Evolutionary conservation across 1,140 invertebrate genomes (phyloP), one percentile per base, ranked within the genome.

Genomic region (Muscidifurax raptorellus): DNA sequence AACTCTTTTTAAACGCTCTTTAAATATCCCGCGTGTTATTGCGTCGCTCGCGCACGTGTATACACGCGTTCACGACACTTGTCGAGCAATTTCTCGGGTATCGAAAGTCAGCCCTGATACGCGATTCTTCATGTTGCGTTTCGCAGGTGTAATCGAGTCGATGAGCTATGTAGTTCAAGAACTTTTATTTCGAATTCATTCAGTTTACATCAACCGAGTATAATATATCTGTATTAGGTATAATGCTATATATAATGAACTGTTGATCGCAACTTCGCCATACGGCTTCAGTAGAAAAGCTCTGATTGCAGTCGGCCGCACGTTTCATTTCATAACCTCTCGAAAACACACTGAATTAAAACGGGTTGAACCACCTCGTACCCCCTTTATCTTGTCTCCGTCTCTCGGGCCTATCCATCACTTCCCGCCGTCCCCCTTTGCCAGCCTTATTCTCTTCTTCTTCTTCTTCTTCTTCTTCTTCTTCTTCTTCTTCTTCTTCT

Each of bases 1-100:
- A 77, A 30, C 12, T 76, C 44, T 76, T 76, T 36, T 18, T 52
- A 52, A 52, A 76, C 22, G 74, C 13, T 75, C 72, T 76, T 76
- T 74, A 74, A 36, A 74, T 74, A 74, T 9, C 71, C 22, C 40
- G 44, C 28, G 10, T 12, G 10, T 28, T 30, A 18, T 59, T 64
- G 40, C 44, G 30, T 52, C 28, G 18, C 44, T 52, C 2, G 4
- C 28, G 18, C 44, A 44, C 2, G 4, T 32, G 27, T 59, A 13
- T 47, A 47, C 44, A 47, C 44, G 44, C 15, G 59, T 30, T 77
- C 9, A 13, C 18, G 44, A 52, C 28, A 4, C 7, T 52, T 52
- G 36, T 40, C 36, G 13, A 80, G 13, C 13, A 69, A 47, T 44
- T 69, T 80, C 30, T 59, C 36, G 15, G 25, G 13, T n/a, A 18